phyloP scores from a whole-genome alignment of 2,888 invertebrate genomes.

The Meteorus cinctellus region DNA sequence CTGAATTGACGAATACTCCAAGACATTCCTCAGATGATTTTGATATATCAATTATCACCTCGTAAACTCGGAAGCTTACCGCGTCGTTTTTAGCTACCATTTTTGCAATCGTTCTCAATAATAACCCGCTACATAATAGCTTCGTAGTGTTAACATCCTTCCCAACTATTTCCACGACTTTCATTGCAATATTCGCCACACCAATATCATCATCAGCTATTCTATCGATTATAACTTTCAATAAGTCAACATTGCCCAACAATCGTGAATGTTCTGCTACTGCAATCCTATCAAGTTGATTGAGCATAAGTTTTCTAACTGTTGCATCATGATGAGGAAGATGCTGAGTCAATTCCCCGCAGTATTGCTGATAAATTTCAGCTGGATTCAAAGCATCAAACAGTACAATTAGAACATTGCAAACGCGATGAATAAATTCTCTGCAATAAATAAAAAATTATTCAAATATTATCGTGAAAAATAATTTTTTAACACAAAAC shows the following conservation, averaged over 20 bases:
- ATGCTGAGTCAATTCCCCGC: slow-evolving; percentile 57
- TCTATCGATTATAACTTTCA: slow-evolving; percentile 77
- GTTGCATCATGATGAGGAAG: slow-evolving; percentile 55
- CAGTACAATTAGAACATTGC: slow-evolving; percentile 58
- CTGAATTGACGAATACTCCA: slow-evolving; percentile 76
- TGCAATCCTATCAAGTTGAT: slow-evolving; percentile 58
- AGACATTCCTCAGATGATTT: slow-evolving; percentile 78
- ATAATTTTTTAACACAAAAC: neutral
- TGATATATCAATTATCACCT: slow-evolving; percentile 81
- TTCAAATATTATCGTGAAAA: slow-evolving; percentile 8
- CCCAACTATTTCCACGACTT: slow-evolving; percentile 76
- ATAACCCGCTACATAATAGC: slow-evolving; percentile 75
- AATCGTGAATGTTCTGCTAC: slow-evolving; percentile 70
- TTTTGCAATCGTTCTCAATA: slow-evolving; percentile 77
- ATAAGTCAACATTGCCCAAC: slow-evolving; percentile 75
- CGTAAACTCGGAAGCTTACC: slow-evolving; percentile 81
- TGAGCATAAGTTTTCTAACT: slow-evolving; percentile 59
- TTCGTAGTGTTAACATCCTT: slow-evolving; percentile 72
- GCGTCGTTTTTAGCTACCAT: slow-evolving; percentile 77
- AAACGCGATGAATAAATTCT: slow-evolving; percentile 57
- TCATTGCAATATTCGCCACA: slow-evolving; percentile 78
- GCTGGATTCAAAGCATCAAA: slow-evolving; percentile 58
- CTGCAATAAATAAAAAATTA: slow-evolving; percentile 54
- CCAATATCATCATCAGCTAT: slow-evolving; percentile 77
- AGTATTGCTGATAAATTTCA: slow-evolving; percentile 59